Evolutionary conservation across 2,888 invertebrate species (phyloP).

Genomic region (Lithodes maja): DNA sequence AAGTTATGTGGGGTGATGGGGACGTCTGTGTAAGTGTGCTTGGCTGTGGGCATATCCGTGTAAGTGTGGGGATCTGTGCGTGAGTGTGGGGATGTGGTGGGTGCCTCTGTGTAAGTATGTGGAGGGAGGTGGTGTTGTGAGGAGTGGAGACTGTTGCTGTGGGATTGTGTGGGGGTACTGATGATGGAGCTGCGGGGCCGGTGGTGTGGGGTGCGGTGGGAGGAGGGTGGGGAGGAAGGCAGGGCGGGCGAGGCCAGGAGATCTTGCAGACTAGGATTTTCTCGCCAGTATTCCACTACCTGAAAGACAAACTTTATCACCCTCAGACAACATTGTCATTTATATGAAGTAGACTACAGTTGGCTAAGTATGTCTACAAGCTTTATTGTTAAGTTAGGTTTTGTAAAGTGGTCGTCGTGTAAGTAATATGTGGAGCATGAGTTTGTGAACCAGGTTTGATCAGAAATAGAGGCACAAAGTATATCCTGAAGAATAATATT

Average conservation of each 20-base stretch:
- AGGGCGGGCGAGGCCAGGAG: slow-evolving; percentile 7
- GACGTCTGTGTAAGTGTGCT: too few species aligned
- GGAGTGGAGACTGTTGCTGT: neutral
- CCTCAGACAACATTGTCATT: neutral
- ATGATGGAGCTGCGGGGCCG: neutral
- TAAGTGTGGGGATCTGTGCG: neutral
- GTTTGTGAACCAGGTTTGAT: too few species aligned
- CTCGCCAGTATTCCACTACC: slow-evolving; percentile 16
- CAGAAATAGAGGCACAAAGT: too few species aligned
- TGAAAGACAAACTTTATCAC: neutral
- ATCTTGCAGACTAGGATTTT: slow-evolving; percentile 20
- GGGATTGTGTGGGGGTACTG: neutral
- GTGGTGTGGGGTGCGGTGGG: neutral
- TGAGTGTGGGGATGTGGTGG: neutral
- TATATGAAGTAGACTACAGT: neutral
- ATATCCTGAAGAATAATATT: too few species aligned
- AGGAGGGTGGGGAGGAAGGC: neutral
- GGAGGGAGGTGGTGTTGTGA: too few species aligned
- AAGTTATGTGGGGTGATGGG: too few species aligned
- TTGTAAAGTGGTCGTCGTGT: neutral
- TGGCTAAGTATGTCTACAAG: neutral
- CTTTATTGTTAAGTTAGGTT: neutral
- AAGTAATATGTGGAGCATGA: too few species aligned
- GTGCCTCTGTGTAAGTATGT: neutral
- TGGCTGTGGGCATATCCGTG: neutral